Percentiles rank a stretch among this genome's conserved stretches.
Evolutionary conservation across 1,140 invertebrate genomes (phyloP).

Genomic region (Panagrolaimus sp.): DNA sequence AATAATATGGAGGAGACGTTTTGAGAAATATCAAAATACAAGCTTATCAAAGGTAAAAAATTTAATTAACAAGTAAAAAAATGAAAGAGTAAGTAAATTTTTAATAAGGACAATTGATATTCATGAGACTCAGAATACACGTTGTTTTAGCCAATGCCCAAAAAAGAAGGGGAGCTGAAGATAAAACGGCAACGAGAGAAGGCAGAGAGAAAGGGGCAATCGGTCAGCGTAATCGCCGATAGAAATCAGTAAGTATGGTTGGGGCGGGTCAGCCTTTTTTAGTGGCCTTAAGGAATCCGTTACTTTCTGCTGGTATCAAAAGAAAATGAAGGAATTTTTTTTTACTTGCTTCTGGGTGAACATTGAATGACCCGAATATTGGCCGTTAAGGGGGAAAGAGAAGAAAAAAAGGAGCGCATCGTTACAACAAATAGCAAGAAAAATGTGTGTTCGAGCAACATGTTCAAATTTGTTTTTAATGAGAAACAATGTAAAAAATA

Average conservation of each 20-base stretch:
- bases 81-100: no score
- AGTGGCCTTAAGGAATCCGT: constrained; percentile 4
- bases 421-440: no score
- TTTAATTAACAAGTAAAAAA: not conserved
- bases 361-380: constrained; percentile 13
- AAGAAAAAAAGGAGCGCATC: no score
- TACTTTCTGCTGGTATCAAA: not conserved
- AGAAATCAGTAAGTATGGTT: constrained; percentile 9
- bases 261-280: not conserved
- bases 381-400: not conserved
- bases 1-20: not conserved
- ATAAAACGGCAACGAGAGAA: not conserved
- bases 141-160: not conserved
- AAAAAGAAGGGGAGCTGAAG: not conserved
- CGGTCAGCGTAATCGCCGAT: constrained; percentile 12
- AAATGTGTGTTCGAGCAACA: no score
- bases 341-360: not conserved
- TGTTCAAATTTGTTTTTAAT: no score
- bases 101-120: not conserved
- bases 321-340: not conserved
- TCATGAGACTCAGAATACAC: not conserved
- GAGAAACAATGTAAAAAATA: no score
- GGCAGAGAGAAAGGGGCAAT: not conserved
- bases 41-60: not conserved
- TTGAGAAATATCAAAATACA: not conserved